Evolutionary conservation across 1,140 invertebrate genomes (phyloP).

Genomic region (Hyphantria cunea): DNA sequence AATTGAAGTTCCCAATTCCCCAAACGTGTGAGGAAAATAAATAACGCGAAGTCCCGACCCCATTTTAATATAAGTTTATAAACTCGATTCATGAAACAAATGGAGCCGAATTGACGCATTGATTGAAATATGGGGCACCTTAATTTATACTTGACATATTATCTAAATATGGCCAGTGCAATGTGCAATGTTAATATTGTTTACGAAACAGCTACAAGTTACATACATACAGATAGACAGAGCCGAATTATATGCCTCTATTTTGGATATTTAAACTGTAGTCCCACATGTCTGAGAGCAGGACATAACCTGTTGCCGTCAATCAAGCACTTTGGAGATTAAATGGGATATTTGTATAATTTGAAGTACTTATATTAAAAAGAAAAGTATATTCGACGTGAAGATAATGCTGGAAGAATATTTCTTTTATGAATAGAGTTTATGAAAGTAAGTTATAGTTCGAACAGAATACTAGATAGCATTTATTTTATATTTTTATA

Average conservation of each 20-base stretch:
- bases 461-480: too few relatives aligned
- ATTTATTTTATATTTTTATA: too few relatives aligned
- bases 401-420: too few relatives aligned
- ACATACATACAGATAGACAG: too few relatives aligned
- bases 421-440: too few relatives aligned
- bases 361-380: too few relatives aligned
- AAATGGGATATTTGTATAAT: background rate
- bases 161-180: conserved; percentile 5
- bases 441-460: too few relatives aligned
- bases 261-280: too few relatives aligned
- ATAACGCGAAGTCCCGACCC: conserved; percentile 16
- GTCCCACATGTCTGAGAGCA: too few relatives aligned
- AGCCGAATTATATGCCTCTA: too few relatives aligned
- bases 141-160: conserved; percentile 7
- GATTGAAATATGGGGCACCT: conserved; percentile 18
- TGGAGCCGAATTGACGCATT: conserved; percentile 19
- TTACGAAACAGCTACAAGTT: background rate
- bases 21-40: conserved; percentile 27
- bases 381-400: too few relatives aligned
- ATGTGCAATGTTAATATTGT: background rate
- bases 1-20: conserved; percentile 15
- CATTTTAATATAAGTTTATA: conserved; percentile 26
- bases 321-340: background rate
- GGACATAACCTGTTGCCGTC: too few relatives aligned
- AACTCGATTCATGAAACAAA: conserved; percentile 18